These are phyloP conservation scores for Chymomyza amoena DNA, from an alignment of 2,888 invertebrate species.

Conservation along the genomic window DNA sequence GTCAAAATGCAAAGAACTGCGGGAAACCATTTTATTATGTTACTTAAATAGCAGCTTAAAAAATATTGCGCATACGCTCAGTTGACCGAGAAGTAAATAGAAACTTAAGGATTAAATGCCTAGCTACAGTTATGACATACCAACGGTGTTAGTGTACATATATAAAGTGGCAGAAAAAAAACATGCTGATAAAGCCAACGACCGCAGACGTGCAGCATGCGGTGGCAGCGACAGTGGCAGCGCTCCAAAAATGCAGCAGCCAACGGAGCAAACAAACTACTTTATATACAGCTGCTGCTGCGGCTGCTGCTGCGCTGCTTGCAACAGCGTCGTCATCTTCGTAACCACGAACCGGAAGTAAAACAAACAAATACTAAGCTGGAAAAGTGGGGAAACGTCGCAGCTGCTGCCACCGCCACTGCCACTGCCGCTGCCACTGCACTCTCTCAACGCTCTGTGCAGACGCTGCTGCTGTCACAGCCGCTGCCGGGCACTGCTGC, in stretches of 20 bases:
- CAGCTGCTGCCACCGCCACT: conserved; percentile 44
- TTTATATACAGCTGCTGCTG: conserved; percentile 36
- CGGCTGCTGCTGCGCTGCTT: conserved; percentile 14
- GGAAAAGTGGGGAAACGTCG: conserved; percentile 5
- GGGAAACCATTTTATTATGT: not conserved
- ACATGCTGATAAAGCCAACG: conserved; percentile 52
- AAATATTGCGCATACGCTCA: conserved; percentile 64
- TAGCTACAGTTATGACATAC: not conserved
- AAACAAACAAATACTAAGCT: conserved; percentile 43
- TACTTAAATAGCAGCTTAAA: not conserved
- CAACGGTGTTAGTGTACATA: not conserved
- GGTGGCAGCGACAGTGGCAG: not conserved
- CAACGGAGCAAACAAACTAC: conserved; percentile 61
- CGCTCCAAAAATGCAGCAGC: conserved; percentile 38
- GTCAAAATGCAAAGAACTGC: conserved; percentile 53
- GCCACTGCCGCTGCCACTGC: conserved; percentile 48
- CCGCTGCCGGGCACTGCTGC: conserved; percentile 52
- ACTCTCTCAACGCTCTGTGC: not conserved
- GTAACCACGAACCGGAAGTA: conserved; percentile 57
- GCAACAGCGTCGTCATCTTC: conserved; percentile 26
- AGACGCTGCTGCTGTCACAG: conserved; percentile 2
- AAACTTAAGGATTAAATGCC: conserved; percentile 7
- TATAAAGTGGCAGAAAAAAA: not conserved
- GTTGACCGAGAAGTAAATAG: not conserved
- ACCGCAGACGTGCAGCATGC: conserved; percentile 51